phyloP scores from a whole-genome alignment of 2,888 invertebrate species.

The Cryptocephalus primarius region DNA sequence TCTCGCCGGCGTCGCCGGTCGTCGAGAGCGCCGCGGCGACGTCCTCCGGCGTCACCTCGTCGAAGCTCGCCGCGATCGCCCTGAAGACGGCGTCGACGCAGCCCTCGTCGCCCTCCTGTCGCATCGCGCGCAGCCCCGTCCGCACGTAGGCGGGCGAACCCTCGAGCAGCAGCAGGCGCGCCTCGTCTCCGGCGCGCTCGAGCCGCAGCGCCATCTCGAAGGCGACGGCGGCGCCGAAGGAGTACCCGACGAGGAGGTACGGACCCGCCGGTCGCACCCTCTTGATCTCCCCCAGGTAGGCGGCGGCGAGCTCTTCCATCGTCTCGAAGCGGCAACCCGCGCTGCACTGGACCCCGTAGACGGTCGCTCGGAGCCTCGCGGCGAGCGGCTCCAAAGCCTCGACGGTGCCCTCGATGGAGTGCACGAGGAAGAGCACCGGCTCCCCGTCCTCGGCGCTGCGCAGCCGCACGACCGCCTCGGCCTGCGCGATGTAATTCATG shows the following conservation, averaged over 20 bases:
- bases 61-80: slow-evolving; percentile 7
- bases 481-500: too few species aligned
- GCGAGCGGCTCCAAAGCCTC: slow-evolving; percentile 10
- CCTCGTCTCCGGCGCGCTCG: slow-evolving; percentile 10
- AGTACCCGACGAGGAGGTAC: slow-evolving; percentile 16
- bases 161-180: slow-evolving; percentile 9
- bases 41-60: slow-evolving; percentile 1
- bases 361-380: slow-evolving; percentile 9
- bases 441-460: too few species aligned
- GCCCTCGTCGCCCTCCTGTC: slow-evolving; percentile 4
- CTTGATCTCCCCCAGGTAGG: slow-evolving; percentile 7
- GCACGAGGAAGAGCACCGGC: slow-evolving; percentile 10
- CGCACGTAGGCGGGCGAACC: slow-evolving; percentile 11
- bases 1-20: slow-evolving; percentile 2
- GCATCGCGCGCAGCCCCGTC: slow-evolving; percentile 3
- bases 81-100: slow-evolving; percentile 4
- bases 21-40: background rate
- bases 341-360: slow-evolving; percentile 14
- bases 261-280: slow-evolving; percentile 12
- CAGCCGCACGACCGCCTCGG: too few species aligned
- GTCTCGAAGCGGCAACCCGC: slow-evolving; percentile 5
- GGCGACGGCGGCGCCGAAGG: slow-evolving; percentile 11
- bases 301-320: slow-evolving; percentile 6
- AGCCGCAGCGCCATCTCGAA: slow-evolving; percentile 13
- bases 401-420: slow-evolving; percentile 15